Evolutionary conservation across 2,888 invertebrate genomes (phyloP).

Genomic region (Mycogona germanica): DNA sequence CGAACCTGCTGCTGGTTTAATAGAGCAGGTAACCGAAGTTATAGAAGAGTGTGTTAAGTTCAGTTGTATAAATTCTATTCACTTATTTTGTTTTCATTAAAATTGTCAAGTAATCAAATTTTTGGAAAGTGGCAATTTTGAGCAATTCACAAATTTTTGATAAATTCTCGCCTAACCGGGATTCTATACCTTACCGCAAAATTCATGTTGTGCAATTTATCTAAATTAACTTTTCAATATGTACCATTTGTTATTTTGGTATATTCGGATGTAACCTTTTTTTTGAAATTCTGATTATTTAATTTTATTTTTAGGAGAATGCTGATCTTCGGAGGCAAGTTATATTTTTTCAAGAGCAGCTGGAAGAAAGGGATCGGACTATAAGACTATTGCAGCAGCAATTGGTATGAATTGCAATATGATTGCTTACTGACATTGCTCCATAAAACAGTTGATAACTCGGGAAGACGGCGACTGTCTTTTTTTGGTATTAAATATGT

Average conservation of each 20-base stretch:
- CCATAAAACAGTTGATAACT: not conserved
- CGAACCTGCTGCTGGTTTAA: not conserved
- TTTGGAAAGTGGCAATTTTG: too few relatives aligned
- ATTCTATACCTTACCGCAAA: too few relatives aligned
- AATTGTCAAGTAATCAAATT: too few relatives aligned
- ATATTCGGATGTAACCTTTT: not conserved
- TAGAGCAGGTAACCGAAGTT: slow-evolving; percentile 13
- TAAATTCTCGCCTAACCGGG: too few relatives aligned
- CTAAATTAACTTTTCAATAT: too few relatives aligned
- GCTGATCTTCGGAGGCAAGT: slow-evolving; percentile 62
- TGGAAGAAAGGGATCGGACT: slow-evolving; percentile 73
- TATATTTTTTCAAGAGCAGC: slow-evolving; percentile 48
- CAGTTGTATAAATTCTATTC: not conserved
- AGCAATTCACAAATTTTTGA: too few relatives aligned
- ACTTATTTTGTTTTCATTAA: not conserved
- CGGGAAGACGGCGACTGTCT: not conserved
- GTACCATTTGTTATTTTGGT: not conserved
- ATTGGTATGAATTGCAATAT: slow-evolving; percentile 38
- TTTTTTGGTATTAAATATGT: not conserved
- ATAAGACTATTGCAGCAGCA: slow-evolving; percentile 67
- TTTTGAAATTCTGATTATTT: slow-evolving; percentile 6
- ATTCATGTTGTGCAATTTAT: too few relatives aligned
- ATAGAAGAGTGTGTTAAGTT: not conserved
- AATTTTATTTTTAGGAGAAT: slow-evolving; percentile 44
- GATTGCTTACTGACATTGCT: not conserved